Base-by-base conservation (phyloP, 2,113 vertebrate genomes). In the Laticauda colubrina region DNA sequence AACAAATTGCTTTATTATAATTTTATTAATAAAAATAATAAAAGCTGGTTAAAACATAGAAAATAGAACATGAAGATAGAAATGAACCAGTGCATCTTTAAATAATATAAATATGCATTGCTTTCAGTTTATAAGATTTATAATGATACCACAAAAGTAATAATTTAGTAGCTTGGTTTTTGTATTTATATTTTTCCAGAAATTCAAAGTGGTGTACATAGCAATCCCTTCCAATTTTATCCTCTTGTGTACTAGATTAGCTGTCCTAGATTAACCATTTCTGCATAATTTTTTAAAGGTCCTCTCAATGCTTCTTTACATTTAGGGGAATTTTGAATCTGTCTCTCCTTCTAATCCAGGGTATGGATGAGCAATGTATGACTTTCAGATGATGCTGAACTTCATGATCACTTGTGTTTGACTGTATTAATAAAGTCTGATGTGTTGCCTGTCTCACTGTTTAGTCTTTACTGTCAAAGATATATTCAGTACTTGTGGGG, bases 1-100 rank as follows among this genome's bases (percentile, higher is more conserved):
- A 21, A 23, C 39, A 29, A n/a, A 45, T 34, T 14, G 89, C 92
- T 94, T 93, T 43, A 9, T 93, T 93, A 11, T 85, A 87, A 56
- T 51, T 43, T 29, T 54, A 39, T 9, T 89, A 91, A 85, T 57
- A 95, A 91, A 1, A 10, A 59, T 59, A 53, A 14, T 64, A 4
- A 86, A 55, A 89, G 10, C 12, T 48, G 55, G 53, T 53, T 94
- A 20, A 85, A 85, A 39, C 23, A 64, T 12, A 69, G 29, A 34
- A 69, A 69, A 69, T 69, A 69, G 29, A 69, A n/a, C 8, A 75
- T 45, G 45, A 48, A n/a, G 23, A 20, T 56, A 81, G 86, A 88
- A 88, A 45, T 81, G 14, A 53, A 69, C 21, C 23, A 43, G 34
- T 20, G 14, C 23, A 12, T 57, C 53, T 85, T 55, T 48, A 39